Conservation (phyloP, 2,888 invertebrate species). For the Andrena trimmerana region DNA sequence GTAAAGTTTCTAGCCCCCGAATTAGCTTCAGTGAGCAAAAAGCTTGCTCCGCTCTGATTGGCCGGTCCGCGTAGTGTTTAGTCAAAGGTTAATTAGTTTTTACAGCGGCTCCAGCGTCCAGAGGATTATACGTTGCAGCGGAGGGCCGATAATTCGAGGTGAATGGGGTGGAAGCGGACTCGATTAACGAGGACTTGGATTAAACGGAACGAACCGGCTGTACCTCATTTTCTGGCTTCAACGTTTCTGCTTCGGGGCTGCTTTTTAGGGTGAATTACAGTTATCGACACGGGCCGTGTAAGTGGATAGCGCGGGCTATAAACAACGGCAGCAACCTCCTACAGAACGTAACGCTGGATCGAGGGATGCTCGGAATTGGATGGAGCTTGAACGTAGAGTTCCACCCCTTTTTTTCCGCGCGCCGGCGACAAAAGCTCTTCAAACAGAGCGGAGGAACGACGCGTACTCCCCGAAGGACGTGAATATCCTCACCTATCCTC, state of each 20-base stretch:
- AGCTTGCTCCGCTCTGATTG: too few species aligned
- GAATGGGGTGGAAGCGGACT: not conserved
- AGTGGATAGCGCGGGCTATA: slow-evolving; percentile 13
- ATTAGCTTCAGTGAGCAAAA: slow-evolving; percentile 12
- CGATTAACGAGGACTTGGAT: slow-evolving; percentile 1
- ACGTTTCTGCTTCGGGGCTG: not conserved
- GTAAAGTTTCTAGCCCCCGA: not conserved
- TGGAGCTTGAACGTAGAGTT: not conserved
- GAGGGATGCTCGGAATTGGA: not conserved
- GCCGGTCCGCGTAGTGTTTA: not conserved
- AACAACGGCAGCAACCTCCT: not conserved
- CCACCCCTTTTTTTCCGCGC: not conserved
- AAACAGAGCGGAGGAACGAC: not conserved
- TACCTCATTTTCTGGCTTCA: not conserved
- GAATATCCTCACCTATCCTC: not conserved
- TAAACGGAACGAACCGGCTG: not conserved
- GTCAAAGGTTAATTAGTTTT: slow-evolving; percentile 35
- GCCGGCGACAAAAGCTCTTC: not conserved
- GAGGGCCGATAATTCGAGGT: not conserved
- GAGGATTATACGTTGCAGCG: not conserved
- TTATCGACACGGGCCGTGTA: not conserved
- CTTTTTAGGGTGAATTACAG: not conserved
- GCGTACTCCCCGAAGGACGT: not conserved
- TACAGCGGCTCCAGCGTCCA: not conserved
- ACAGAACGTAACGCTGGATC: not conserved